phyloP scores from a whole-genome alignment of 2,113 vertebrate species.

The Protobothrops mucrosquamatus region DNA sequence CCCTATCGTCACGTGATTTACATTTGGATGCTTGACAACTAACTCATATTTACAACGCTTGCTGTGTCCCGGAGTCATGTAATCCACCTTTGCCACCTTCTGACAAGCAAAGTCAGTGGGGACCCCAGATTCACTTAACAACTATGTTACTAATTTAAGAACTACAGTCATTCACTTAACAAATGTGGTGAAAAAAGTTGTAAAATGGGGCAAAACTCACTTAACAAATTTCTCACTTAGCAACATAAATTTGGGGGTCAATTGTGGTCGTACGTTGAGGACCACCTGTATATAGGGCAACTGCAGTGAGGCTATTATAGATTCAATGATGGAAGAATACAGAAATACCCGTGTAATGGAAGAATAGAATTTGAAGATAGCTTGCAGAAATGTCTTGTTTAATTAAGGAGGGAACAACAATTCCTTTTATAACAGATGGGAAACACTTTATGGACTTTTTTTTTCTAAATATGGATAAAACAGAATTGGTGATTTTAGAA shows the following conservation, averaged over 20 bases:
- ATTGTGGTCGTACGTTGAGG: not conserved
- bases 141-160: not conserved
- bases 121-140: not conserved
- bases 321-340: not conserved
- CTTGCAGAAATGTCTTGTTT: not conserved
- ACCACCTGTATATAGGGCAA: not conserved
- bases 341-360: not conserved
- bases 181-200: not conserved
- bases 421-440: not conserved
- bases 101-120: not conserved
- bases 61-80: not conserved
- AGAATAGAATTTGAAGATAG: not conserved
- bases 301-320: not conserved
- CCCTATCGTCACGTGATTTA: not conserved
- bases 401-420: not conserved
- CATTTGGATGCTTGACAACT: not conserved
- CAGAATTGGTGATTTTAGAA: not conserved
- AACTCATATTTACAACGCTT: not conserved
- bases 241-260: not conserved
- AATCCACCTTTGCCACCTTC: not conserved
- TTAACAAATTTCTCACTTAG: not conserved
- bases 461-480: not conserved
- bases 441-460: not conserved
- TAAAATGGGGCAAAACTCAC: not conserved
- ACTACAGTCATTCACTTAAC: not conserved